These are phyloP conservation scores for Distichodus sexfasciatus DNA, from an alignment of 2,797 vertebrate genomes.

Conservation along the genomic window DNA sequence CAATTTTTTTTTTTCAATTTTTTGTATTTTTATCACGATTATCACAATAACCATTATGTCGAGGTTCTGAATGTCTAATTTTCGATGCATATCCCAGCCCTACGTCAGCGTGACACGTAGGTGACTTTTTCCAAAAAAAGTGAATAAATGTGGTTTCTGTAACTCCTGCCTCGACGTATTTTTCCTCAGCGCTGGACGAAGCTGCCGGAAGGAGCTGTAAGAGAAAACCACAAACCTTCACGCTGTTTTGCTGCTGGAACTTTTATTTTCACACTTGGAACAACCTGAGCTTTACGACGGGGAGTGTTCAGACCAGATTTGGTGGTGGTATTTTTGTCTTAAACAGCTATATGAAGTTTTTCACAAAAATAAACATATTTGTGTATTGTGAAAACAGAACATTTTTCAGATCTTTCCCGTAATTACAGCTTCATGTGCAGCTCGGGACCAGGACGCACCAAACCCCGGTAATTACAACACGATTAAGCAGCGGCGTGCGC, in stretches of 20 bases:
- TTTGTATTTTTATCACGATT: no score
- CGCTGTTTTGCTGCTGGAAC: conserved; percentile 1
- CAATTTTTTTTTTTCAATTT: no score
- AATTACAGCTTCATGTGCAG: not conserved
- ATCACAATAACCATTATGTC: no score
- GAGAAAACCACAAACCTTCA: conserved; percentile 11
- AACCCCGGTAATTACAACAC: no score
- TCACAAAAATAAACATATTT: not conserved
- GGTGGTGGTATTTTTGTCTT: not conserved
- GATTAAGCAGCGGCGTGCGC: no score
- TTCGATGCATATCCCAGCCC: not conserved
- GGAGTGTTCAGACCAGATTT: not conserved
- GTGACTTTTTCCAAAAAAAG: conserved; percentile 1
- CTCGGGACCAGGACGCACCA: no score
- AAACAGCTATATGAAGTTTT: not conserved
- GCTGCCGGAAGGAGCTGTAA: conserved; percentile 19
- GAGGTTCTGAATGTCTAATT: no score
- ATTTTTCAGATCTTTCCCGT: not conserved
- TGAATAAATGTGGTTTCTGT: conserved; percentile 23
- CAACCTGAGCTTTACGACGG: not conserved
- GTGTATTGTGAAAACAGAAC: not conserved
- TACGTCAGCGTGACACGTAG: conserved; percentile 2
- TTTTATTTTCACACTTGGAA: not conserved
- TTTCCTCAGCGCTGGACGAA: conserved; percentile 5
- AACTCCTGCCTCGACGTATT: conserved; percentile 14